Base-by-base conservation (phyloP, 2,113 vertebrate species). In the Amazona vittata region DNA sequence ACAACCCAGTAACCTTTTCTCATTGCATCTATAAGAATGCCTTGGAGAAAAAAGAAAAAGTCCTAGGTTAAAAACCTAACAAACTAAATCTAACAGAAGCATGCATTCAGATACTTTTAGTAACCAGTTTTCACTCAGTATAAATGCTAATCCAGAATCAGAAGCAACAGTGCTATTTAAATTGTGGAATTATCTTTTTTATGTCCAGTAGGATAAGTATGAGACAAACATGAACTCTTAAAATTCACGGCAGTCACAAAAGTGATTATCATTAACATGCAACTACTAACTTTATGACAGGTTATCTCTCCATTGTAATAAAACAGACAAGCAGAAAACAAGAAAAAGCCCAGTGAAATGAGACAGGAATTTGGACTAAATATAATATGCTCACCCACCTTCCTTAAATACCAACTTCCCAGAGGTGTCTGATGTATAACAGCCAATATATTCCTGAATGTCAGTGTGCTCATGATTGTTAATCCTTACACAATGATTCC, bases 401-500 rank as follows among this genome's bases (percentile, higher is more conserved):
- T 99, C 99, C 94, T 98, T 99, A 97, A 99, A 99, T 26, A 99
- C 94, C 93, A 99, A 81, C 91, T 99, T 99, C 76, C 99, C 99
- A 12, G 98, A 96, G 50, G 98, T 93, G n/a, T 99, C 98, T 0
- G 99, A 99, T 2, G 99, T 99, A 25, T 99, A 99, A 96, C 99
- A 99, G 93, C 99, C 99, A 52, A 99, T 99, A 95, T 99, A 99
- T 65, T 99, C 99, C 91, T 99, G 99, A 96, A 99, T 99, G 95
- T 99, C 99, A 0, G 99, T 99, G 96, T 99, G 99, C 86, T 99
- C 99, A 3, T 99, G 99, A 96, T 99, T 99, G 93, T 99, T 99
- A 97, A 99, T 99, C 59, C 99, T 98, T 57, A 99, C 99, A 79
- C 99, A 99, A 43, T 99, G 98, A 97, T 99, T 99, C 29, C 99